Evolutionary conservation across 2,888 invertebrate species (phyloP).

Genomic region (Timandra comae): DNA sequence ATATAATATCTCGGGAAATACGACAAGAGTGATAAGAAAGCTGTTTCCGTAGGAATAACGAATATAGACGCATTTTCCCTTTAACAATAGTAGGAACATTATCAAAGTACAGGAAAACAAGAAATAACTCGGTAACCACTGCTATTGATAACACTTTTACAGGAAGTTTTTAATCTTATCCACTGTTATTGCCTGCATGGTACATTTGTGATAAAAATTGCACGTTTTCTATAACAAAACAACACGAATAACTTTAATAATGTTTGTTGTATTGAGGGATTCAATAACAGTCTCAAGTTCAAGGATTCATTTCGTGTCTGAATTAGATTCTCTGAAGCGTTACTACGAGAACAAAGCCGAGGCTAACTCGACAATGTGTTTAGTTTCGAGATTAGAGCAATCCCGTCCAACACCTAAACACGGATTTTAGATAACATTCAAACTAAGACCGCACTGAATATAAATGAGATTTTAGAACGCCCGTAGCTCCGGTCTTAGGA

Average conservation of each 20-base stretch:
- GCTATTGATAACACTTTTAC: conserved; percentile 26
- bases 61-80: conserved; percentile 6
- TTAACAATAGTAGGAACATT: conserved; percentile 14
- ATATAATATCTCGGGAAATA: conserved; percentile 37
- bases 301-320: conserved; percentile 40
- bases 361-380: conserved; percentile 71
- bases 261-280: conserved; percentile 28
- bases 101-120: conserved; percentile 13
- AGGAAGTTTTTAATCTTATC: conserved; percentile 38
- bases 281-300: conserved; percentile 26
- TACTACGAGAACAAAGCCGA: conserved; percentile 58
- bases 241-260: conserved; percentile 25
- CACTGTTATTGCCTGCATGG: conserved; percentile 1
- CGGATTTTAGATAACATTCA: conserved; percentile 76
- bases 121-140: too few species aligned
- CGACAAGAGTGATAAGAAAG: conserved; percentile 38
- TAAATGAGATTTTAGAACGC: conserved; percentile 73
- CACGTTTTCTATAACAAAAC: conserved; percentile 22
- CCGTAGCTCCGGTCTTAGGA: conserved; percentile 57
- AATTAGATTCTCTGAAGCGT: conserved; percentile 38
- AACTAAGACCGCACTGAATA: conserved; percentile 73
- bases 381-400: conserved; percentile 73
- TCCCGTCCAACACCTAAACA: conserved; percentile 74
- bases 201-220: too few species aligned
- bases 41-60: conserved; percentile 13